phyloP scores from a whole-genome alignment of 53 echinoderm and acorn worm species.

The Apostichopus leukothele region DNA sequence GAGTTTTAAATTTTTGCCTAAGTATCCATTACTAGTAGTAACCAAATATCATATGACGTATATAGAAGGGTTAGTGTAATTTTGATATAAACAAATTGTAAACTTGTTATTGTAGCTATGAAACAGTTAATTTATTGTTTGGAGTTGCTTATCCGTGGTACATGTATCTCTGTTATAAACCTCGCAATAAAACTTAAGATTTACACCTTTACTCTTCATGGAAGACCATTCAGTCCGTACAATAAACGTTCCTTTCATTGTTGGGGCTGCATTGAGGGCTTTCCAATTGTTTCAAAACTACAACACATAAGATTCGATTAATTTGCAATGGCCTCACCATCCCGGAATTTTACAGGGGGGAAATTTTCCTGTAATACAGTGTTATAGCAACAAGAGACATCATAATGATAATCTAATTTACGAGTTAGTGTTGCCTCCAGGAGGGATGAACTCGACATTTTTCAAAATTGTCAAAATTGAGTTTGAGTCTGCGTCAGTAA shows the following conservation, averaged over 20 bases:
- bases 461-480: slow-evolving; percentile 24
- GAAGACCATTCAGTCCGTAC: too few species aligned
- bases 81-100: too few species aligned
- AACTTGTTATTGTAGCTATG: too few species aligned
- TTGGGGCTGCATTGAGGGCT: background rate
- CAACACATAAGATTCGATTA: background rate
- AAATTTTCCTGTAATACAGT: background rate
- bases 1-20: too few species aligned
- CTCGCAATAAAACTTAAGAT: too few species aligned
- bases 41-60: too few species aligned
- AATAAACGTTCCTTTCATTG: background rate
- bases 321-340: background rate
- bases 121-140: too few species aligned
- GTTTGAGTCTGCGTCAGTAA: slow-evolving; percentile 20
- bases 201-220: too few species aligned
- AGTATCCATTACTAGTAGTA: too few species aligned
- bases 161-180: too few species aligned
- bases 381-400: background rate
- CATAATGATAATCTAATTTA: slow-evolving; percentile 19
- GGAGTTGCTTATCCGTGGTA: too few species aligned
- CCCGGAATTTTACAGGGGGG: background rate
- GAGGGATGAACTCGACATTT: slow-evolving; percentile 1
- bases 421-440: slow-evolving; percentile 7
- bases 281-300: background rate
- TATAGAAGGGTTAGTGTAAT: too few species aligned